Base-by-base conservation (phyloP, 2,888 invertebrate genomes). In the Alviniconcha strummeri region DNA sequence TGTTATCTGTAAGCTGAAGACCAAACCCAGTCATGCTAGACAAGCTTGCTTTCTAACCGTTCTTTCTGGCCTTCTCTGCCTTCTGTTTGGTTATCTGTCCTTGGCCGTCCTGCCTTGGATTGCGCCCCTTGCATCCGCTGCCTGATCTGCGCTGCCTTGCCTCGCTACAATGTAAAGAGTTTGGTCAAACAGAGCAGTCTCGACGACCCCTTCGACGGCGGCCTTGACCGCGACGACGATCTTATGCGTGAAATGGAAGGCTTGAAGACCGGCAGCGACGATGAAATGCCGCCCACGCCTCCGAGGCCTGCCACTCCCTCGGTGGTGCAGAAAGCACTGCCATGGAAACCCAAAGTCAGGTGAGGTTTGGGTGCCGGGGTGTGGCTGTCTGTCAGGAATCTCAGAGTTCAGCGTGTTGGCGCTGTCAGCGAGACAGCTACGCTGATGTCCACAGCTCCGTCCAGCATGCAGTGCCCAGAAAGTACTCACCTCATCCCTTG, bases 171-270 rank as follows among this genome's bases (percentile, higher is more conserved):
- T 84, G 69, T 75, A 87, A 89, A 92, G 92, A 92, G 96, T 90
- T 95, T 98, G 89, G 97, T 97, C 94, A 98, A 98, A 93, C 98
- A 99, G 95, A 97, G 99, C 76, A 99, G 99, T 57, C 97, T 97
- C 92, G 96, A 97, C 85, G 96, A 96, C 85, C 94, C 99, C 36
- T 96, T 96, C 91, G 96, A 96, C 88, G 94, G 97, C 82, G 98
- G 98, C 94, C 88, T 88, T n/a, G 87, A 88, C 36, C 80, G 83
- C 15, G 95, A 95, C 82, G 95, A 96, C 88, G 95, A 96, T 90
- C 96, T 96, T 5, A 95, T 98, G 86, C 95, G 96, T 60, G 96
- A 96, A 7, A 95, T 96, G 84, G 96, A 96, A 87, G 98, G 98
- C 94, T 98, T 99, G 92, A 98, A 98, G 5, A 95, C 98, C 88